phyloP scores from a whole-genome alignment of 2,113 vertebrate species.

The Electrona antarctica region DNA sequence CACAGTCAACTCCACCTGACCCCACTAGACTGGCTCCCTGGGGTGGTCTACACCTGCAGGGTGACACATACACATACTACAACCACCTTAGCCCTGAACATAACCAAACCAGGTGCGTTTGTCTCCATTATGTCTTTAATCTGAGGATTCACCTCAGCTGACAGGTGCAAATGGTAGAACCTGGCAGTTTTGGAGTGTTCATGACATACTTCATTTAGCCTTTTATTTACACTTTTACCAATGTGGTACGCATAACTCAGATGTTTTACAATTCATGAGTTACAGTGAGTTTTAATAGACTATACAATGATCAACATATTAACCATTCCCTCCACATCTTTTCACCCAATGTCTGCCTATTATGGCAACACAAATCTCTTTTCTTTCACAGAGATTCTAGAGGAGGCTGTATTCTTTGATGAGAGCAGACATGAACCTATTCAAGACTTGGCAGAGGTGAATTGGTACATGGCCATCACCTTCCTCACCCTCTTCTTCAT shows the following conservation, averaged over 20 bases:
- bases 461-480: conserved; percentile 62
- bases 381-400: conserved; percentile 40
- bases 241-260: no score
- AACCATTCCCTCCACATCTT: no score
- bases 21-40: conserved; percentile 41
- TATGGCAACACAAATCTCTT: background rate
- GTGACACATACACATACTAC: conserved; percentile 65
- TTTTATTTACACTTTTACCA: no score
- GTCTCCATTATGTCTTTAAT: background rate
- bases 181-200: no score
- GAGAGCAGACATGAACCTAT: conserved; percentile 27
- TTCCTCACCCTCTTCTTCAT: conserved; percentile 70
- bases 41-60: conserved; percentile 61
- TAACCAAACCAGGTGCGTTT: conserved; percentile 60
- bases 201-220: no score
- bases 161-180: no score
- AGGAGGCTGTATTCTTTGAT: conserved; percentile 44
- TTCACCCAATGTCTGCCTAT: no score
- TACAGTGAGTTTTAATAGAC: background rate
- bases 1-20: conserved; percentile 64
- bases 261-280: no score
- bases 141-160: no score
- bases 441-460: conserved; percentile 52
- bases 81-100: conserved; percentile 36
- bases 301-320: no score